Evolutionary conservation across 2,888 invertebrate genomes (phyloP), one percentile per base, ranked within the genome.

Genomic region (Syrista parreyssii): DNA sequence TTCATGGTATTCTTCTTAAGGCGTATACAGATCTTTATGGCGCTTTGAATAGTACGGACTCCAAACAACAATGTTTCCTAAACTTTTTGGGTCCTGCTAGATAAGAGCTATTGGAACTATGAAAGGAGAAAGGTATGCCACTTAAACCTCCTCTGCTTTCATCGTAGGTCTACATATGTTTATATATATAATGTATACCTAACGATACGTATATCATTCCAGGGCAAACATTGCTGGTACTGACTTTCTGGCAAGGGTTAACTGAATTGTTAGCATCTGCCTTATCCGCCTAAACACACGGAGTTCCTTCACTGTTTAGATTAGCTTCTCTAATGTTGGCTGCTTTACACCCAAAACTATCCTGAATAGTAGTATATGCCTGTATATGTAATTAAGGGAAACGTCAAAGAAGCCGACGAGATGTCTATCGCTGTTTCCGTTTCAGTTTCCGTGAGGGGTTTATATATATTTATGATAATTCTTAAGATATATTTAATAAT

Each of bases 151-250:
- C 9, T 55, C 23, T 55, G 55, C 55, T 55, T 55, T 55, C 55
- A 55, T 55, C 55, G 23, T 23, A 55, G 23, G 55, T 55, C 23
- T 23, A 1, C 55, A 6, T 55, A 33, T 15, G 71, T 36, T 36
- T 36, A 15, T 31, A 33, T 30, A 71, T 31, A 71, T 32, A 71
- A 31, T 33, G 71, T 71, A 71, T 71, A 71, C 23, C 12, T 12
- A 71, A 31, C 71, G 55, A 55, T 71, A 71, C 71, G 71, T 71
- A 71, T 71, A 31, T 71, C 71, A 71, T 55, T 55, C 23, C 31
- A 31, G 71, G 33, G 31, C 71, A 71, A 71, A 71, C 71, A 71
- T 33, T 23, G 71, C 71, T 4, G 31, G 31, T 33, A 23, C 55
- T 9, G 55, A 55, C 15, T 23, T 55, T 55, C 55, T 55, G 15